A percentile compares a stretch with the other conserved stretches of the same genome.
Evolutionary conservation across 2,888 invertebrate genomes (phyloP).

Genomic region (Eilema depressum): DNA sequence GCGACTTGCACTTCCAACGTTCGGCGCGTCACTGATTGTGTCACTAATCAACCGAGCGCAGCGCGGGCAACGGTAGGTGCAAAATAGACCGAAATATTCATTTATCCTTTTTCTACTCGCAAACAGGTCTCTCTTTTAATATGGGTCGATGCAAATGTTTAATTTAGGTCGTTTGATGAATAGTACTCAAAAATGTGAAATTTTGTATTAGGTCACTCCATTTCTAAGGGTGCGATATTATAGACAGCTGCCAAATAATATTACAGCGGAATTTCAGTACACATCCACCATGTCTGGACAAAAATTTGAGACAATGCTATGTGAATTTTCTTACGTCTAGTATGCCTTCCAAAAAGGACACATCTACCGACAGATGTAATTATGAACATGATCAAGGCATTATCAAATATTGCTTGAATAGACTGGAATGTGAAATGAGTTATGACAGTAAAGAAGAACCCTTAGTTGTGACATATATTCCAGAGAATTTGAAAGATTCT

Average conservation of each 20-base stretch:
- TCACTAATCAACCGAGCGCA: too few species aligned
- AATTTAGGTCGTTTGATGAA: too few species aligned
- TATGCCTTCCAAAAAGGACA: constrained; percentile 68
- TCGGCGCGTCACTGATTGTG: too few species aligned
- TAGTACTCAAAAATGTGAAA: too few species aligned
- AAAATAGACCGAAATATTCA: too few species aligned
- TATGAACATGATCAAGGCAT: constrained; percentile 70
- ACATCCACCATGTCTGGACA: constrained; percentile 75
- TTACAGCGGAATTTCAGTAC: constrained; percentile 70
- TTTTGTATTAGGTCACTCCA: too few species aligned
- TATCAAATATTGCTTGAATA: constrained; percentile 76
- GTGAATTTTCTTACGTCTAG: constrained; percentile 70
- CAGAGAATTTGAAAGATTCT: constrained; percentile 70
- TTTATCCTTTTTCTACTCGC: too few species aligned
- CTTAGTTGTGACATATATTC: constrained; percentile 69
- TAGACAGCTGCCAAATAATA: constrained; percentile 74
- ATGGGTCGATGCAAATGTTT: too few species aligned
- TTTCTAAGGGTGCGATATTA: too few species aligned
- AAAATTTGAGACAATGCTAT: constrained; percentile 71
- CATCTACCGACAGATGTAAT: constrained; percentile 68
- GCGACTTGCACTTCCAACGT: too few species aligned
- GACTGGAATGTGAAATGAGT: constrained; percentile 75
- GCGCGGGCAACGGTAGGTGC: too few species aligned
- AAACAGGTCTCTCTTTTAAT: too few species aligned
- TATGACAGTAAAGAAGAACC: constrained; percentile 68